Evolutionary conservation across 2,797 vertebrate species (phyloP), one percentile per base, ranked within the genome.

Genomic region (Alauda arvensis): DNA sequence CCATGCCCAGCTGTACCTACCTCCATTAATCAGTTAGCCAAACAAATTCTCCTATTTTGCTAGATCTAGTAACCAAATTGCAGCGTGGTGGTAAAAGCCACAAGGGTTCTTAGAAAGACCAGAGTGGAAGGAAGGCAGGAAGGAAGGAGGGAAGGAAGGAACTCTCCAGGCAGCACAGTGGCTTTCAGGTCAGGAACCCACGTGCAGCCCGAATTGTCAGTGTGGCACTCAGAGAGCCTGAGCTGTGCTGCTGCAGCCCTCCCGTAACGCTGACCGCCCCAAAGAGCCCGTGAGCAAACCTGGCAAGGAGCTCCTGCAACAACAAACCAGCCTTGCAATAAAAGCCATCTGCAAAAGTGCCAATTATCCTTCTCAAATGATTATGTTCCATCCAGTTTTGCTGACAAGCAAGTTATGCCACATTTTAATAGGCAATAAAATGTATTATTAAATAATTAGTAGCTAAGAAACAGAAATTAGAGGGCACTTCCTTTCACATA

Each of bases 371-470:
- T 95, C 96, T 97, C 96, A 94, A 96, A 97, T 94, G 94, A 96
- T 91, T 95, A 92, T 94, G 95, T 96, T 96, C 96, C 96, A 95
- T 96, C 91, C 79, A 94, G 94, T 96, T 97, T 91, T 96, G 97
- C 97, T 98, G 97, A 98, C 97, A 97, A 96, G 96, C 94, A 95
- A 96, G 95, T 97, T 97, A 95, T 94, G 95, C 96, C 96, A 96
- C 96, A 96, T 97, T 97, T 97, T 97, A 97, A 97, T 97, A 96
- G 95, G 96, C 97, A 97, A 97, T 97, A 97, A 98, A 97, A 96
- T 97, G 96, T 97, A 97, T 97, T 97, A 97, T 97, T 97, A 96
- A 97, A 97, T 97, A 97, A 98, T 98, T 97, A 98, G 97, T 96
- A 97, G 96, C 96, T 96, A 96, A 97, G 97, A 97, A 96, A 96